phyloP scores from a whole-genome alignment of 2,888 invertebrate genomes.

The Dione juno region DNA sequence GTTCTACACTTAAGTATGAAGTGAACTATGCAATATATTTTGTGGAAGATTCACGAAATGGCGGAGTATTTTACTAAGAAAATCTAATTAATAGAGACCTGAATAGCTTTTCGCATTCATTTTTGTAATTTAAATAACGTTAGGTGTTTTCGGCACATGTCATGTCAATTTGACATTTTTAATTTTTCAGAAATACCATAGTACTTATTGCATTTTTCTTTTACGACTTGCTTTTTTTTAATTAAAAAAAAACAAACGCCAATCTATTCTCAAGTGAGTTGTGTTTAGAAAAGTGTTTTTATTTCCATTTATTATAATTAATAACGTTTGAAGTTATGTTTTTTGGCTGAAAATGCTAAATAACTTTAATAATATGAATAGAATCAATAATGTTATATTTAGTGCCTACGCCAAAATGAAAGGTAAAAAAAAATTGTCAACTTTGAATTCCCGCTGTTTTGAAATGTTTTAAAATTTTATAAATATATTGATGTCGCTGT shows the following conservation, averaged over 20 bases:
- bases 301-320: not conserved
- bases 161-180: slow-evolving; percentile 58
- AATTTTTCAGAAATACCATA: slow-evolving; percentile 57
- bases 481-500: not conserved
- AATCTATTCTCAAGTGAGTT: slow-evolving; percentile 57
- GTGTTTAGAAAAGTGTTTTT: not conserved
- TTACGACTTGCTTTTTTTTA: slow-evolving; percentile 66
- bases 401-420: slow-evolving; percentile 52
- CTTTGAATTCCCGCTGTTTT: slow-evolving; percentile 63
- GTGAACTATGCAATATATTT: slow-evolving; percentile 29
- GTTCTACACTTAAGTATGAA: slow-evolving; percentile 11
- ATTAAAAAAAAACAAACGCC: slow-evolving; percentile 76
- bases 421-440: slow-evolving; percentile 67
- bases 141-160: slow-evolving; percentile 19
- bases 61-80: slow-evolving; percentile 49
- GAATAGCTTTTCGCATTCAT: not conserved
- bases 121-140: not conserved
- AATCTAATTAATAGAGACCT: not conserved
- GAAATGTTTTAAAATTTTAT: slow-evolving; percentile 42
- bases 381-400: slow-evolving; percentile 33
- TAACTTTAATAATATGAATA: slow-evolving; percentile 29
- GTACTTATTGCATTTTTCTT: slow-evolving; percentile 60
- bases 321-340: not conserved
- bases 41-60: slow-evolving; percentile 54
- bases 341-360: slow-evolving; percentile 1